Percentiles rank a stretch among this genome's conserved stretches.
phyloP scores from a whole-genome alignment of 1,140 invertebrate species.

The Octopus sinensis region DNA sequence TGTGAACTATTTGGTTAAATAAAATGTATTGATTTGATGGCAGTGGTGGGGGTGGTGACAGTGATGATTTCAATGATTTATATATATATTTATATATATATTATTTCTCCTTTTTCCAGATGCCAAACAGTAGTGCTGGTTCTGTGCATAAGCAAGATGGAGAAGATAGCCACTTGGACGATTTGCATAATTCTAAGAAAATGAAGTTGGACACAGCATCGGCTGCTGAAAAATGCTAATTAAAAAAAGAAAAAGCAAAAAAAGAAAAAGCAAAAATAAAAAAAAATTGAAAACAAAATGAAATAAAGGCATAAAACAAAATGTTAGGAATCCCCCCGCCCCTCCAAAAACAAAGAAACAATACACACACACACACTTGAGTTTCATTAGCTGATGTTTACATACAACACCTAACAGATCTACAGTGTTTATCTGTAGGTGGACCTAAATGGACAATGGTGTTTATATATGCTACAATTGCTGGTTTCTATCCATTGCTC shows the following conservation, averaged over 20 bases:
- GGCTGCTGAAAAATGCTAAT: neutral
- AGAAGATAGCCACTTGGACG: neutral
- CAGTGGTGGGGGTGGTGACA: neutral
- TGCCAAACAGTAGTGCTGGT: neutral
- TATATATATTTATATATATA: neutral
- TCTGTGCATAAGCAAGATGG: neutral
- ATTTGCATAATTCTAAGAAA: conserved; percentile 1
- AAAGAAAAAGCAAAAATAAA: neutral
- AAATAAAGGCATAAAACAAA: neutral
- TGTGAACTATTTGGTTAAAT: neutral
- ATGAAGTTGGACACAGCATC: neutral
- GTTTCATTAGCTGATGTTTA: neutral
- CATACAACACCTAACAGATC: too few species aligned
- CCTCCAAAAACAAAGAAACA: neutral
- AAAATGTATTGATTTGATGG: neutral
- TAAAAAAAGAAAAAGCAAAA: neutral
- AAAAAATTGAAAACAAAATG: neutral
- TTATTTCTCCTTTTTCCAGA: neutral
- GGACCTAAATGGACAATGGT: too few species aligned
- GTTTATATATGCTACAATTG: too few species aligned
- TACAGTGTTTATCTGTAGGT: too few species aligned
- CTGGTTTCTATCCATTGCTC: too few species aligned
- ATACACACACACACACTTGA: neutral
- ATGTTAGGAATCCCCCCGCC: neutral
- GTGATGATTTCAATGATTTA: neutral